A percentile compares a stretch with the other conserved stretches of the same genome.
These are phyloP conservation scores for Uropetala carovei DNA, from an alignment of 2,888 invertebrate species.

Conservation along the genomic window DNA sequence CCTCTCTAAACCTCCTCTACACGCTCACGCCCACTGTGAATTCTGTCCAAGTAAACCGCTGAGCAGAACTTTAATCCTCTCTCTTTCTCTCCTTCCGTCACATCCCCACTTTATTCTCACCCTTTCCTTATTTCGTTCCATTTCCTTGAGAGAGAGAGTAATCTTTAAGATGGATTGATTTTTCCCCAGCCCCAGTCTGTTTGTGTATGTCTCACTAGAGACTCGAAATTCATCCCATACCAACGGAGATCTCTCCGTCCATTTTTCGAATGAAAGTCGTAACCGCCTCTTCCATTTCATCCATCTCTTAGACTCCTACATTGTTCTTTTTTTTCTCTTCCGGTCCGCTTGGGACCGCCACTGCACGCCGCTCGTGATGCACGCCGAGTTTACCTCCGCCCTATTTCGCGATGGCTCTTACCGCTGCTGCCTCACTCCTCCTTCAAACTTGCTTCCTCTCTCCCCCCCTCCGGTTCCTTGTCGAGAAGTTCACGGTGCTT, in stretches of 20 bases:
- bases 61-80: not conserved
- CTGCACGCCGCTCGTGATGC: not conserved
- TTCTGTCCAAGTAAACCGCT: too few relatives aligned
- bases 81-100: not conserved
- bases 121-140: not conserved
- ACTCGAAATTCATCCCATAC: not conserved
- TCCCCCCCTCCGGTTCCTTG: not conserved
- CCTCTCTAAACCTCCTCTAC: too few relatives aligned
- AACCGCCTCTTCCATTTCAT: not conserved
- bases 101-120: not conserved
- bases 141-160: not conserved
- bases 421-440: too few relatives aligned
- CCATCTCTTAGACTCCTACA: not conserved
- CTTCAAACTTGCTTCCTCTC: not conserved
- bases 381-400: not conserved
- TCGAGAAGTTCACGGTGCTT: not conserved
- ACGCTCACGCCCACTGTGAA: too few relatives aligned
- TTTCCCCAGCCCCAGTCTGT: not conserved
- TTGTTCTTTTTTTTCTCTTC: not conserved
- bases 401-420: not conserved
- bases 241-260: not conserved
- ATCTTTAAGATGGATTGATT: slow-evolving; percentile 55
- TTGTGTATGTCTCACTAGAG: not conserved
- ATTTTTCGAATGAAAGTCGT: not conserved
- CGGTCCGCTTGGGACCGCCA: not conserved